Evolutionary conservation across 2,888 invertebrate genomes (phyloP), one percentile per base, ranked within the genome.

Genomic region (Hypolimnas misippus): DNA sequence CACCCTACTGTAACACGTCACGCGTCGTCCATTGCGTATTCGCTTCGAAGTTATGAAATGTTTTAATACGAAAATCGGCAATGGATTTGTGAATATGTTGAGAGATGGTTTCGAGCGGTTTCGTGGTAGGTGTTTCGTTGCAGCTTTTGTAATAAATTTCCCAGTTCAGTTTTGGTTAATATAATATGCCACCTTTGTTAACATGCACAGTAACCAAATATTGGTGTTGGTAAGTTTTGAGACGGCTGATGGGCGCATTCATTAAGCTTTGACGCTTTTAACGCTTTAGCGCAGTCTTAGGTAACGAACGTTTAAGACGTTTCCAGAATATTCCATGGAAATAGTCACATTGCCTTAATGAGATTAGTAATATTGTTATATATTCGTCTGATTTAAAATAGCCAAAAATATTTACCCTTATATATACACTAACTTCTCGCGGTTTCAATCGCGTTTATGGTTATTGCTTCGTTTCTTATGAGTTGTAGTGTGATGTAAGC

Each of bases 141-240:
- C 72, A 79, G 81, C 77, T 79, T 80, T 76, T 73, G 81, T 81
- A 79, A 84, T 85, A 84, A 83, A 83, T 84, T 84, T n/a, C 77
- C 75, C 79, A 83, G 82, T 84, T 79, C 76, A 76, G 81, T 79
- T 81, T 79, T 73, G 78, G 81, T 84, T 84, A 83, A 84, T 85
- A 83, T 83, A 83, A 83, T 82, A 82, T 81, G 83, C 79, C 83
- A 84, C 79, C 76, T 84, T 78, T 83, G 84, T 83, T 83, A 84
- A 84, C 81, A 79, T 76, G 81, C 76, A 69, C 74, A 74, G 79
- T 78, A 80, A 78, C 79, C 84, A 85, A 86, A 86, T 85, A 85
- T 84, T 83, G 77, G 82, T 82, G 83, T 82, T 78, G 70, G 73
- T 67, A 80, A 83, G 76, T 82, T 81, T 75, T 71, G 73, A 63